phyloP scores from a whole-genome alignment of 2,113 vertebrate species.

The Istiophorus platypterus region DNA sequence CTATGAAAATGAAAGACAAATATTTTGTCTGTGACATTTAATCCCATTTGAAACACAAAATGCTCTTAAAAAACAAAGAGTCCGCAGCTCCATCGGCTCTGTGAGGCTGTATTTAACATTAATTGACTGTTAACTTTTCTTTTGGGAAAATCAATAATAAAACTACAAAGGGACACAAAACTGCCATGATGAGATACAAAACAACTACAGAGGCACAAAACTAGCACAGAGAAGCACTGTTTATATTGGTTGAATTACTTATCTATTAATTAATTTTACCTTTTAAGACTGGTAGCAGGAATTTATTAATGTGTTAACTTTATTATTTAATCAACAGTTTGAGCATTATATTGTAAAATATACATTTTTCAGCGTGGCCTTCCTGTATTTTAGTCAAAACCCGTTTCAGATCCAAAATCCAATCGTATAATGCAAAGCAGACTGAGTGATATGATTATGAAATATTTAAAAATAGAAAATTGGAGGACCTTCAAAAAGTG shows the following conservation, averaged over 20 bases:
- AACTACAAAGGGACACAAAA: background rate
- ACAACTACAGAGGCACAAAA: background rate
- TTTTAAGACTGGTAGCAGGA: too few relatives aligned
- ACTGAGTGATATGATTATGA: background rate
- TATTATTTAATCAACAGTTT: background rate
- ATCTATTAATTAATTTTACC: background rate
- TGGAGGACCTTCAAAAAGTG: slow-evolving; percentile 3
- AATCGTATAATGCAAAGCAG: background rate
- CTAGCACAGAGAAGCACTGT: background rate
- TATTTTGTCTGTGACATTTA: background rate
- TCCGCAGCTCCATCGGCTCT: background rate
- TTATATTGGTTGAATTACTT: background rate
- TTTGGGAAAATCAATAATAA: background rate
- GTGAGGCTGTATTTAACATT: background rate
- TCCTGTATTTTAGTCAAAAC: background rate
- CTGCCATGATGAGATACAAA: background rate
- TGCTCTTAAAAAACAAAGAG: too few relatives aligned
- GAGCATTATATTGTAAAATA: background rate
- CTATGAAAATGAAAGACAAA: background rate
- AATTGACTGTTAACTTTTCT: background rate
- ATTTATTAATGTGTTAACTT: too few relatives aligned
- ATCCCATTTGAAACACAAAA: too few relatives aligned
- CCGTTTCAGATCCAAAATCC: background rate
- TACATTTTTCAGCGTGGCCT: background rate
- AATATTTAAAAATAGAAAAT: slow-evolving; percentile 19